These are phyloP conservation scores for Drosophila auraria DNA, from an alignment of 1,140 invertebrate species.

Conservation along the genomic window DNA sequence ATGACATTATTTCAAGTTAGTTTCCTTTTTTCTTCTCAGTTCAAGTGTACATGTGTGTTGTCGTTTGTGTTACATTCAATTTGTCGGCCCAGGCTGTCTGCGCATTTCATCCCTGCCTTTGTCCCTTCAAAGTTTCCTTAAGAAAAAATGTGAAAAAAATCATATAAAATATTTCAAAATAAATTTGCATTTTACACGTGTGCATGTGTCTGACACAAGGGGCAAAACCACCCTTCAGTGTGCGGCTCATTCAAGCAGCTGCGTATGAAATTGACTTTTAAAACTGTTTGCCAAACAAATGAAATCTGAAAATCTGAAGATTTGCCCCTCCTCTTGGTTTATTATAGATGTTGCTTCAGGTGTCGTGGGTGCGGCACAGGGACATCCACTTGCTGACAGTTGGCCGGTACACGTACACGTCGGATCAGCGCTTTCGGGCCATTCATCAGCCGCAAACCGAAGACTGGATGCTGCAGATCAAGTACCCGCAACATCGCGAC, in stretches of 20 bases:
- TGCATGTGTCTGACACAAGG: conserved; percentile 46
- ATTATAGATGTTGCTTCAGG: conserved; percentile 91
- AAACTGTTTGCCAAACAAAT: conserved; percentile 71
- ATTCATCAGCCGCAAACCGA: conserved; percentile 93
- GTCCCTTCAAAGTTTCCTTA: conserved; percentile 53
- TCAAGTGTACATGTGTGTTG: neutral
- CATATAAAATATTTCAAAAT: conserved; percentile 65
- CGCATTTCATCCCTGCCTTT: conserved; percentile 5
- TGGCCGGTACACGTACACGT: conserved; percentile 96
- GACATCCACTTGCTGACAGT: conserved; percentile 95
- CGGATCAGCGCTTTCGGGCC: conserved; percentile 94
- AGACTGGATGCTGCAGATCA: conserved; percentile 95
- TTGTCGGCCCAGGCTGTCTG: conserved; percentile 50
- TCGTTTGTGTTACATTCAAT: conserved; percentile 39
- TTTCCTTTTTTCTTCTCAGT: neutral
- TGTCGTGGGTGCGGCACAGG: conserved; percentile 95
- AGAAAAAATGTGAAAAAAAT: conserved; percentile 35
- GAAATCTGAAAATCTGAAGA: conserved; percentile 42
- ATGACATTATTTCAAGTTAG: neutral
- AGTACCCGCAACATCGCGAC: conserved; percentile 93
- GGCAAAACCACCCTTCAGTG: neutral
- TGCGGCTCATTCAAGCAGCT: conserved; percentile 29
- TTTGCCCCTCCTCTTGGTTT: neutral
- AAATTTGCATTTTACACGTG: conserved; percentile 76
- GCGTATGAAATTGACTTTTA: conserved; percentile 74